Evolutionary conservation across 64 coral and sea anemone species (phyloP).

Genomic region (Astreopora myriophthalma): DNA sequence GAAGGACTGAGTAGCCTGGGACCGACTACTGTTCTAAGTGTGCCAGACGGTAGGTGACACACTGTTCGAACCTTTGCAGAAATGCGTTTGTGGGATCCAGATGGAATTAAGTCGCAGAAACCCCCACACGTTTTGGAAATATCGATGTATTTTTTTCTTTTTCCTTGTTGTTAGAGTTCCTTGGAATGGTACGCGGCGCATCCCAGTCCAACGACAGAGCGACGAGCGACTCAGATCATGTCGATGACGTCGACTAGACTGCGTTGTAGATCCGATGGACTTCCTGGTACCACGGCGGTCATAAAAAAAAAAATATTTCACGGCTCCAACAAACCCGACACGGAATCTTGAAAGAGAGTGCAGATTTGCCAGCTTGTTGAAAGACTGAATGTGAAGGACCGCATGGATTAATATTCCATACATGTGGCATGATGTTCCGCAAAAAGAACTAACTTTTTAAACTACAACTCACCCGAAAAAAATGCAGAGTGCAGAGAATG

Average conservation of each 20-base stretch:
- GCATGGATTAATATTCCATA: background rate
- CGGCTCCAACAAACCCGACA: background rate
- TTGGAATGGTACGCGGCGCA: slow-evolving; percentile 12
- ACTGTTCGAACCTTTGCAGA: background rate
- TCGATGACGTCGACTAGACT: slow-evolving; percentile 23
- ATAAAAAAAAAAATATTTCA: background rate
- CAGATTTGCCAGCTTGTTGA: background rate
- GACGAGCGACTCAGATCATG: background rate
- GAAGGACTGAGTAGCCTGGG: slow-evolving; percentile 1
- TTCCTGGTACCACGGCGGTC: background rate
- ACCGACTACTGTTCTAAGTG: background rate
- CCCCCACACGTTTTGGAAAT: background rate
- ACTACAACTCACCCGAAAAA: too few species aligned
- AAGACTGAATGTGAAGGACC: background rate
- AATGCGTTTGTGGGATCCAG: background rate
- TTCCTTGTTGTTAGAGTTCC: background rate
- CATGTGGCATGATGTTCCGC: background rate
- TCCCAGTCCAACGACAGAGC: background rate
- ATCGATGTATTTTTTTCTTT: background rate
- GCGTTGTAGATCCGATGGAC: background rate
- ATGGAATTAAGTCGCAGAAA: background rate
- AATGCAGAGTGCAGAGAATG: too few species aligned
- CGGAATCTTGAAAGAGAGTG: background rate
- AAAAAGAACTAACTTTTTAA: too few species aligned
- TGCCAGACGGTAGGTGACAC: background rate